Base-by-base conservation (phyloP, 2,888 invertebrate species). In the Euzetes globulus region DNA sequence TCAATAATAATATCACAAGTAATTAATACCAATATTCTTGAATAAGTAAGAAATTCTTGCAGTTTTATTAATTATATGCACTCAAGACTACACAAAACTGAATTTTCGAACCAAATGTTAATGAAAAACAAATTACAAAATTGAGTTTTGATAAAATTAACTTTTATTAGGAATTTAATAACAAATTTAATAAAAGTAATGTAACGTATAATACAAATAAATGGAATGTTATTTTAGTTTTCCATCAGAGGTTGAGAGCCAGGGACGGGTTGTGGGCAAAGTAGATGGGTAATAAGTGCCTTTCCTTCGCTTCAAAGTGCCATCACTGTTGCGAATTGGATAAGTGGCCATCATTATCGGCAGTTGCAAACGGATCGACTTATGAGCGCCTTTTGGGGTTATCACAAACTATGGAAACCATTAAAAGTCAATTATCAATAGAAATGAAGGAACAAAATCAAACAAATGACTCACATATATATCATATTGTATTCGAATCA, bases 251-350 rank as follows among this genome's bases (percentile, higher is more conserved):
- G 37, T 75, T 45, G 78, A 78, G 19, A 80, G 68, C 80, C 80
- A 80, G 72, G 94, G 92, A 78, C 94, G 86, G 84, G 93, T 93
- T 79, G 94, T 91, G 65, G 94, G 94, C 82, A 94, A 84, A 63
- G 92, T 92, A 78, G 91, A 91, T 72, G 94, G 94, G 84, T 94
- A 94, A 84, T 93, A 92, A n/a, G 92, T 91, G 78, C 92, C 91
- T 75, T 79, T 79, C 45, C 90, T 88, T 65, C 83, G 79, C 74
- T 82, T 81, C 27, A 85, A 79, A 0, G 84, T 84, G 2, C 84
- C 85, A 37, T 88, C 86, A 86, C 78, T 86, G 86, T 82, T 82
- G 76, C 89, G 85, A 82, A 93, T 87, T 1, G 94, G 94, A 84
- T 94, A 95, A 17, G 94, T 94, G 33, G 93, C 94, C 84, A 95